These are phyloP conservation scores for Chascanopsetta lugubris DNA, from an alignment of 2,113 vertebrate species.

Conservation along the genomic window DNA sequence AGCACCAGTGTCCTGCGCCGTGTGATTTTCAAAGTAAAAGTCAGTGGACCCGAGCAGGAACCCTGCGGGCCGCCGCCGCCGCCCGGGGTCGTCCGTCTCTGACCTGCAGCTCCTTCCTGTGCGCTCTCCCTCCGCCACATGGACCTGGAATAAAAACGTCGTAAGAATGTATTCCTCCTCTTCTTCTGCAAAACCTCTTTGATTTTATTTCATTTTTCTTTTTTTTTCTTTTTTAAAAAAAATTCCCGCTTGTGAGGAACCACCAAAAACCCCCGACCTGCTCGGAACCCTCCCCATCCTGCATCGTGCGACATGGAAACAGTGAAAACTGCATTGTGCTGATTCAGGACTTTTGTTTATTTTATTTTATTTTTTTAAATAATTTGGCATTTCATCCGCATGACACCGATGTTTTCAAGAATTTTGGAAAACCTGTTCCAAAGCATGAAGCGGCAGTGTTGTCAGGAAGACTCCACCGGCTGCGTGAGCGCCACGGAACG, in stretches of 20 bases:
- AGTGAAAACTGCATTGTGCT: no score
- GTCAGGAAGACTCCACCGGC: no score
- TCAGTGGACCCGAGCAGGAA: conserved; percentile 22
- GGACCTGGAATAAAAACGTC: conserved; percentile 46
- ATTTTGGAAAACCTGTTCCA: no score
- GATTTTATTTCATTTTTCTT: not conserved
- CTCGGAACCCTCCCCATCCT: conserved; percentile 38
- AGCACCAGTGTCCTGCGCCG: not conserved
- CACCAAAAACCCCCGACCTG: conserved; percentile 23
- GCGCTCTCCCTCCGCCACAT: conserved; percentile 36
- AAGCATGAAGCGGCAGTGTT: no score
- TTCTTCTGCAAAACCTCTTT: conserved; percentile 11
- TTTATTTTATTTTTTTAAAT: no score
- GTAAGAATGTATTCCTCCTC: conserved; percentile 69
- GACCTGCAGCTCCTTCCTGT: conserved; percentile 18
- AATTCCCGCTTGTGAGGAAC: conserved; percentile 18
- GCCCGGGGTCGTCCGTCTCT: no score
- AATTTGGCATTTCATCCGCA: no score
- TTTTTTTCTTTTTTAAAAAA: not conserved
- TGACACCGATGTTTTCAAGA: no score
- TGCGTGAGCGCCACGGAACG: no score
- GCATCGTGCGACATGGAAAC: no score
- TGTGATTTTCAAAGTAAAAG: conserved; percentile 5
- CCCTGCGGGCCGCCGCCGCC: no score
- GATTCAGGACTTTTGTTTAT: no score